Evolutionary conservation across 2,113 vertebrate genomes (phyloP).

Genomic region (Petrocephalus microphthalmus): DNA sequence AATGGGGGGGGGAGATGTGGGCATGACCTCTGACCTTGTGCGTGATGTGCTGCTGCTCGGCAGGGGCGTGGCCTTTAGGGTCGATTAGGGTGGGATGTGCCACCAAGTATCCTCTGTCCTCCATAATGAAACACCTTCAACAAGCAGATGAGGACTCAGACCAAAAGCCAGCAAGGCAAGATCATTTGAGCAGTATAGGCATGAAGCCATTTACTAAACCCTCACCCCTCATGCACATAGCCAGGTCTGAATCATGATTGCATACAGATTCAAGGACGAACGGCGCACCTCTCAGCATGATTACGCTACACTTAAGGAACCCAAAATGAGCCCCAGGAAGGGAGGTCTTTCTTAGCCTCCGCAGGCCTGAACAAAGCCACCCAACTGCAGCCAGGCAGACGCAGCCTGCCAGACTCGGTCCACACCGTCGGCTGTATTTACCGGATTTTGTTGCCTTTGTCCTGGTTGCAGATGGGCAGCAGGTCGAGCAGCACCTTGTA

Average conservation of each 20-base stretch:
- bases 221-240: conserved; percentile 5
- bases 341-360: neutral
- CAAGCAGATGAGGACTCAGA: neutral
- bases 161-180: neutral
- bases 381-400: neutral
- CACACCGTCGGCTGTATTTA: conserved; percentile 34
- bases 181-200: neutral
- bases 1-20: too few relatives aligned
- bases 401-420: neutral
- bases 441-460: conserved; percentile 95
- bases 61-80: conserved; percentile 92
- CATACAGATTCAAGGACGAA: too few relatives aligned
- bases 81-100: conserved; percentile 96
- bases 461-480: conserved; percentile 91
- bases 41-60: conserved; percentile 96
- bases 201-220: neutral
- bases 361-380: neutral
- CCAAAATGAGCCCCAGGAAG: conserved; percentile 27
- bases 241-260: neutral
- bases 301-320: conserved; percentile 33
- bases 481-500: conserved; percentile 95
- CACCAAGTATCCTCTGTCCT: conserved; percentile 94
- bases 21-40: conserved; percentile 69
- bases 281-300: neutral
- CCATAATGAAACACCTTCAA: conserved; percentile 95